phyloP scores from a whole-genome alignment of 2,113 vertebrate genomes.

The Craseonycteris thonglongyai region DNA sequence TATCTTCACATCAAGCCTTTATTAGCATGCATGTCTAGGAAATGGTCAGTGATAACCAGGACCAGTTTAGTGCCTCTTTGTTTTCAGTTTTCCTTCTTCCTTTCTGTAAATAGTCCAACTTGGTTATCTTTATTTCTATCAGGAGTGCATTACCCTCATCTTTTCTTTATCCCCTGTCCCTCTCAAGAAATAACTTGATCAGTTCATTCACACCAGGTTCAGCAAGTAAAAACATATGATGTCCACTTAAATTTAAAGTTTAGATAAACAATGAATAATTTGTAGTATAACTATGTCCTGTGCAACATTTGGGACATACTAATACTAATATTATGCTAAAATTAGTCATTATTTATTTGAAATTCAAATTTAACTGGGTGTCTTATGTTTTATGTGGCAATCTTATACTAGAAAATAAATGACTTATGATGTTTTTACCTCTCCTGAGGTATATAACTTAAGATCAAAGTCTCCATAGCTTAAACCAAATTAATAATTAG shows the following conservation, averaged over 20 bases:
- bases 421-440: neutral
- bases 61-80: neutral
- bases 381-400: neutral
- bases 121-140: neutral
- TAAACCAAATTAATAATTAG: conserved; percentile 31
- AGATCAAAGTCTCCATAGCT: neutral
- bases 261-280: neutral
- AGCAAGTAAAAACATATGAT: conserved; percentile 2
- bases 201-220: neutral
- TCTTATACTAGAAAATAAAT: neutral
- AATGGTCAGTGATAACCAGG: neutral
- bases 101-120: neutral
- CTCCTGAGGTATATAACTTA: neutral
- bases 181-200: conserved; percentile 3
- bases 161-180: neutral
- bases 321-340: conserved; percentile 7
- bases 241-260: conserved; percentile 26
- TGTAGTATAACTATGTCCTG: neutral
- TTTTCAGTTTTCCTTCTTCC: neutral
- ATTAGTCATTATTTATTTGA: conserved; percentile 26
- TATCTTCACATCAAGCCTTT: neutral
- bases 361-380: conserved; percentile 39
- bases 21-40: neutral
- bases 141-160: neutral
- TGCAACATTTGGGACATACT: neutral